A percentile compares a stretch with the other conserved stretches of the same genome.
Evolutionary conservation across 1,140 invertebrate species (phyloP).

Genomic region (Brachionus asplanchnoidis): DNA sequence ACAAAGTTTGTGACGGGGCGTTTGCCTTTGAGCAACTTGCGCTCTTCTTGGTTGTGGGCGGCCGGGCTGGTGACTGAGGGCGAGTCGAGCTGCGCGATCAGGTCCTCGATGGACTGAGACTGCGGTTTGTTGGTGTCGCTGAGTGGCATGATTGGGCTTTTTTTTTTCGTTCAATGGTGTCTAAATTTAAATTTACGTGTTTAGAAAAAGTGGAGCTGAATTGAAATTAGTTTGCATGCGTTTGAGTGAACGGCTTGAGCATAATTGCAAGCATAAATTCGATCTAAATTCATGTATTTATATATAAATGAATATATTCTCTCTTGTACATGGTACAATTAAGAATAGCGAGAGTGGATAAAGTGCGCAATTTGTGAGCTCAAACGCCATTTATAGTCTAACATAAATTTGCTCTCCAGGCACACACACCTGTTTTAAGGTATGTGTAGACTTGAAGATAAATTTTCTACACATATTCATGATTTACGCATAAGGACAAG

Average conservation of each 20-base stretch:
- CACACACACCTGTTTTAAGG: no score
- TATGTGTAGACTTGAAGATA: no score
- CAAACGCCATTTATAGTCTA: not conserved
- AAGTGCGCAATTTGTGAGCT: not conserved
- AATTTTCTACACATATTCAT: no score
- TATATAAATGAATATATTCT: not conserved
- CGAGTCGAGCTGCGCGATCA: conserved; percentile 35
- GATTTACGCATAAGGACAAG: no score
- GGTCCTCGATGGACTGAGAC: conserved; percentile 37
- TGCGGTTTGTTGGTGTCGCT: conserved; percentile 32
- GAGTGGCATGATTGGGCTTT: not conserved
- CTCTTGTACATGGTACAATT: not conserved
- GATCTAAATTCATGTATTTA: not conserved
- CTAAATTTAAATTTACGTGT: not conserved
- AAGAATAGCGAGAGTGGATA: not conserved
- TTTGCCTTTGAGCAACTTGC: not conserved
- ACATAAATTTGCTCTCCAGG: no score
- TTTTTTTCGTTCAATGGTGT: not conserved
- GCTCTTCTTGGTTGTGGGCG: not conserved
- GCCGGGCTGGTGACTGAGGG: not conserved
- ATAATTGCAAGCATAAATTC: not conserved
- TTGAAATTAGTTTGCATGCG: not conserved
- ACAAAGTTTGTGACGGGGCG: not conserved
- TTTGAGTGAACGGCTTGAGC: not conserved
- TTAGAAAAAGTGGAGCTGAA: not conserved